Evolutionary conservation across 2,888 invertebrate genomes (phyloP), one percentile per base, ranked within the genome.

Genomic region (Galerucella calmariensis): DNA sequence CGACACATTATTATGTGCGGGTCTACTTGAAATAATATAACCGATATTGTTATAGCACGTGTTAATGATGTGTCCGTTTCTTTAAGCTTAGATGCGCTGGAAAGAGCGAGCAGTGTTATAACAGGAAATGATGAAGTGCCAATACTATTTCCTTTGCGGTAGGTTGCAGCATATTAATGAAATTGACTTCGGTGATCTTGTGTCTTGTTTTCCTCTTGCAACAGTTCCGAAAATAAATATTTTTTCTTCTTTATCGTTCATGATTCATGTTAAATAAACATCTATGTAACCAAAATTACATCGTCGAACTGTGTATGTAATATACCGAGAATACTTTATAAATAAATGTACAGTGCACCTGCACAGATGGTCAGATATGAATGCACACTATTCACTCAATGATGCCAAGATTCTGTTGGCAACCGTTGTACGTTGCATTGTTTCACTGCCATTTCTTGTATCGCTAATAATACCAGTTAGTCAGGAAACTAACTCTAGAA

Each of bases 371-470:
- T 62, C 62, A 69, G 16, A 59, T 62, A 62, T 51, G 69, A 69
- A 69, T 69, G 61, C 62, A 48, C 41, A 69, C 61, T 69, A 69
- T 69, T 69, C 48, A 62, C 24, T 62, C 61, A 62, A 51, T 62
- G 62, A 69, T 61, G 69, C 69, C 69, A 69, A 69, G 51, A 58
- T 69, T 69, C 69, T 51, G 48, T 62, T 69, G 69, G 69, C 69
- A 69, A 48, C 46, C 27, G 62, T 41, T 46, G 41, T 46, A 20
- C 35, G 44, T 69, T 61, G 62, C 35, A 69, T 62, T 56, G 67
- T 67, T 56, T 67, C 67, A 58, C 67, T 69, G 69, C 69, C 61
- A 69, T 69, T 69, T 62, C 61, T 69, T 69, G 46, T 51, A 12
- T 20, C 24, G 48, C 69, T 69, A 69, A 69, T 69, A 69, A 69